These are phyloP conservation scores for Odontocolon sp. DNA, from an alignment of 2,888 invertebrate genomes.

Conservation along the genomic window DNA sequence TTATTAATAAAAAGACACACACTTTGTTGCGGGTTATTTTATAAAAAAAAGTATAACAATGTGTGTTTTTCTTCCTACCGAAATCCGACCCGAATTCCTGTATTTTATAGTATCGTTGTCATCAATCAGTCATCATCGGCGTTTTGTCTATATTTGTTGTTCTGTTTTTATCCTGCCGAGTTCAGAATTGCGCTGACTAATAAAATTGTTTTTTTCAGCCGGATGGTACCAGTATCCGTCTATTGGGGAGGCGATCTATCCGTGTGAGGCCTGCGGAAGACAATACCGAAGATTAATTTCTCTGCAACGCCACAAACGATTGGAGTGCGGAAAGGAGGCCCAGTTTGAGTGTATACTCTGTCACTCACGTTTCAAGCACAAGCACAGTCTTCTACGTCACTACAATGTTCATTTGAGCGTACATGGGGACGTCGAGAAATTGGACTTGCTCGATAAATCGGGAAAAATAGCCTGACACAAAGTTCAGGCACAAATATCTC, in stretches of 20 bases:
- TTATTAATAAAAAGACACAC: constrained; percentile 68
- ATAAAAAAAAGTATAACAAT: constrained; percentile 62
- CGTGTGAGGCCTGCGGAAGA: constrained; percentile 75
- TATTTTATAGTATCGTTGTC: constrained; percentile 28
- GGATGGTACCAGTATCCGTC: constrained; percentile 62
- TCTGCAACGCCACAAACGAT: constrained; percentile 80
- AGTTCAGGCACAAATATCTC: not conserved
- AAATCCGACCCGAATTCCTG: constrained; percentile 22
- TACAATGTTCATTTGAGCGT: constrained; percentile 60
- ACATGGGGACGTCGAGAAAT: constrained; percentile 47
- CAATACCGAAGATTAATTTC: constrained; percentile 75
- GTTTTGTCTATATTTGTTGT: not conserved
- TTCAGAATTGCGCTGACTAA: constrained; percentile 50
- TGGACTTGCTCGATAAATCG: constrained; percentile 32
- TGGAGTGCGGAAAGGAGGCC: constrained; percentile 82
- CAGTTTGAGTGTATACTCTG: constrained; percentile 81
- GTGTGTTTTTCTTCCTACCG: constrained; percentile 35
- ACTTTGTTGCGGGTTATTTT: constrained; percentile 77
- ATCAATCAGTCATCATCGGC: constrained; percentile 37
- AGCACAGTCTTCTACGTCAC: constrained; percentile 76
- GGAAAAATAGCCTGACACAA: constrained; percentile 44
- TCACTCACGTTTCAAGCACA: constrained; percentile 77
- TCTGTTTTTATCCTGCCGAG: not conserved
- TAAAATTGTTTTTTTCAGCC: constrained; percentile 70
- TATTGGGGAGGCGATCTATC: constrained; percentile 66